Evolutionary conservation across 2,888 invertebrate genomes (phyloP), one percentile per base, ranked within the genome.

Genomic region (Eurytoma adleriae): DNA sequence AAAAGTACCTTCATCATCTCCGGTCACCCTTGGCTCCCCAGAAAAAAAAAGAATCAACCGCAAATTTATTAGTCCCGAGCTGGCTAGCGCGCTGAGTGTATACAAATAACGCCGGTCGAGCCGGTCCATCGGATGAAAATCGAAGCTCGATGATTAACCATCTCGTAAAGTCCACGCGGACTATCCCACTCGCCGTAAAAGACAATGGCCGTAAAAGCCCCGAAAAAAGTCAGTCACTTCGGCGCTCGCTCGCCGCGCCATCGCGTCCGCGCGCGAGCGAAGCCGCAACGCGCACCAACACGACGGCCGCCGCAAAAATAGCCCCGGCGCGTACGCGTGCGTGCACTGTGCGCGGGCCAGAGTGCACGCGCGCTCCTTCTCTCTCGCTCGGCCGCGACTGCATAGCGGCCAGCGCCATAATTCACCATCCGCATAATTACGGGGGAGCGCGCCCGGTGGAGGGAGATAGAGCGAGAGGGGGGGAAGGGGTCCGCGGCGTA

Each of bases 361-460:
- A 4, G 40, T 40, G 40, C 40, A 40, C 40, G 7, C 40, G 40
- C 40, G 40, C 40, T 40, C 40, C n/a, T 24, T 27, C 59, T 13
- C 62, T 13, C 40, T 30, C 12, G 24, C 30, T 40, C 18, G n/a
- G 3, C 2, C 30, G 10, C 68, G 67, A 57, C 54, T n/a, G 27
- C 40, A n/a, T 61, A 30, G 66, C 56, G 59, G 62, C 50, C 70
- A 61, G 66, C 74, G 86, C 84, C 85, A 88, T 89, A 89, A 88
- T 80, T 89, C 88, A 88, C 86, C 86, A 86, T 86, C 81, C 85
- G 85, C 85, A 85, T 88, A 88, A 88, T 88, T 88, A 87, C 85
- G 84, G 85, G 84, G 40, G 40, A 40, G 40, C 10, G 40, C 40
- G 10, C 40, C 40, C 40, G 7, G 82, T 85, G 85, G 62, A 61